phyloP scores from a whole-genome alignment of 2,888 invertebrate species.

The Drosophila parthenogenetica region DNA sequence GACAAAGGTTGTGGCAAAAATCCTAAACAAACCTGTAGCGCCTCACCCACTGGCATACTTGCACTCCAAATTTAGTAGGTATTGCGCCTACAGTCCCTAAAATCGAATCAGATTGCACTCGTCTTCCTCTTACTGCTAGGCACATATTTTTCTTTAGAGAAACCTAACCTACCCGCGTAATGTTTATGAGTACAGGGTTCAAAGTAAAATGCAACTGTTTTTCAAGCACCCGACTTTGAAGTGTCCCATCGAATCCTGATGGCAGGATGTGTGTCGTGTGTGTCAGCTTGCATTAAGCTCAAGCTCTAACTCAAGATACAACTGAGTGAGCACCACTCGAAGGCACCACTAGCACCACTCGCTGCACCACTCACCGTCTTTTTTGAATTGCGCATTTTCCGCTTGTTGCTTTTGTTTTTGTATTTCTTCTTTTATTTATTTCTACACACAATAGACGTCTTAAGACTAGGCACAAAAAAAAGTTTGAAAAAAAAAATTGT shows the following conservation, averaged over 20 bases:
- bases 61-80: too few species aligned
- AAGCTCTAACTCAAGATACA: constrained; percentile 30
- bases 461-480: constrained; percentile 73
- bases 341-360: not conserved
- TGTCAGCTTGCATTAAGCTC: constrained; percentile 75
- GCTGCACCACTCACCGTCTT: not conserved
- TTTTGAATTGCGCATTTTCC: constrained; percentile 44
- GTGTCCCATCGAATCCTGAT: constrained; percentile 26
- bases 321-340: constrained; percentile 29
- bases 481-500: constrained; percentile 24
- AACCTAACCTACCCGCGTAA: too few species aligned
- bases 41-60: too few species aligned
- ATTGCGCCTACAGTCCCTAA: too few species aligned
- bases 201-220: constrained; percentile 70
- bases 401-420: constrained; percentile 26
- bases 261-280: constrained; percentile 62
- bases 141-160: too few species aligned
- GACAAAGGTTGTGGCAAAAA: too few species aligned
- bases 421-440: constrained; percentile 47
- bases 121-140: too few species aligned
- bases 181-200: too few species aligned
- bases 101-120: too few species aligned
- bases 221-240: constrained; percentile 44
- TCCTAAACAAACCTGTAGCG: too few species aligned
- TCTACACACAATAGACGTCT: constrained; percentile 73